Percentiles rank a stretch among this genome's conserved stretches.
These are phyloP conservation scores for Botrylloides violaceus DNA, from an alignment of 23 tunicate genomes.

Conservation along the genomic window DNA sequence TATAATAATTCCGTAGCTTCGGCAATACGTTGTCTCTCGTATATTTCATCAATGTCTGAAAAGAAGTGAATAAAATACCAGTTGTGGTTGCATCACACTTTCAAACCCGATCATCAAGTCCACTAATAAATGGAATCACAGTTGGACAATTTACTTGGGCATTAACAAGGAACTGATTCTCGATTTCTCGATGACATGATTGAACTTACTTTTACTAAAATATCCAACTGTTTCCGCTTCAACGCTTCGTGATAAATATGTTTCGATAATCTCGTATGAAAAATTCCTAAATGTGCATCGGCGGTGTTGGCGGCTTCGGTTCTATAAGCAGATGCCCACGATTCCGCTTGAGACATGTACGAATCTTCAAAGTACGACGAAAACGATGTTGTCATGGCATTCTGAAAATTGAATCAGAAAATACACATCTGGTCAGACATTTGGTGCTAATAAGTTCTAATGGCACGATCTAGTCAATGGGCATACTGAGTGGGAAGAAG, in stretches of 20 bases:
- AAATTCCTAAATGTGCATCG: constrained; percentile 39
- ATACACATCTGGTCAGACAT: too few relatives aligned
- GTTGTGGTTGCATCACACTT: not conserved
- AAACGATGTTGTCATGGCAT: constrained; percentile 16
- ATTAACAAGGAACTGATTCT: too few relatives aligned
- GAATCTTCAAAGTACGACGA: constrained; percentile 36
- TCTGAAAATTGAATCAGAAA: too few relatives aligned
- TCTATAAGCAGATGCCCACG: constrained; percentile 81
- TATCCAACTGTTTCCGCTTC: constrained; percentile 80
- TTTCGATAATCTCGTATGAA: constrained; percentile 31
- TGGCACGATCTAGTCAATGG: too few relatives aligned
- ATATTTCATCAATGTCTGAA: constrained; percentile 78
- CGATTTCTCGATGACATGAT: too few relatives aligned
- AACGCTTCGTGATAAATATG: constrained; percentile 79
- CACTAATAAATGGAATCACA: not conserved
- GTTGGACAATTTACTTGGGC: too few relatives aligned
- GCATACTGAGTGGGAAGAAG: too few relatives aligned
- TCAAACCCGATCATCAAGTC: too few relatives aligned
- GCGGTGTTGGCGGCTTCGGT: constrained; percentile 36
- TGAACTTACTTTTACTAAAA: constrained; percentile 51
- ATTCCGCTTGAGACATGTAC: constrained; percentile 51
- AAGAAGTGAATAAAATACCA: not conserved
- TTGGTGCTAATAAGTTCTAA: too few relatives aligned
- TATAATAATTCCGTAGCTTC: constrained; percentile 44
- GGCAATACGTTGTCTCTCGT: constrained; percentile 62